Evolutionary conservation across 2,888 invertebrate genomes (phyloP).

Genomic region (Pyrrhia umbra): DNA sequence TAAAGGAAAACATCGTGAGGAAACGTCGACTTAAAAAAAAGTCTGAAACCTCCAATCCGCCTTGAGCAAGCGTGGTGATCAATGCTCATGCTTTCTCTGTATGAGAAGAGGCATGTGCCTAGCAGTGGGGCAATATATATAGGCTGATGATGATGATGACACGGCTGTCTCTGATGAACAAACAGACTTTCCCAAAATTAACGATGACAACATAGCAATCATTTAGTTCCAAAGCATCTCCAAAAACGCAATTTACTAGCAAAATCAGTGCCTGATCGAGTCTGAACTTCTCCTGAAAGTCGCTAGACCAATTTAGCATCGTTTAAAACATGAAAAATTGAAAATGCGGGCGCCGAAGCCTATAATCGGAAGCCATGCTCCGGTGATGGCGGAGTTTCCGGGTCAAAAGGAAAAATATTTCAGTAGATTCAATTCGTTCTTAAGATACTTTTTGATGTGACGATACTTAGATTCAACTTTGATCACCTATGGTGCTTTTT

Average conservation of each 20-base stretch:
- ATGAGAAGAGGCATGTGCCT: too few relatives aligned
- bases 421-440: conserved; percentile 26
- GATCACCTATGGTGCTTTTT: too few relatives aligned
- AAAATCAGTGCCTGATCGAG: conserved; percentile 39
- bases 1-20: too few relatives aligned
- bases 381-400: conserved; percentile 49
- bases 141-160: too few relatives aligned
- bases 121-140: too few relatives aligned
- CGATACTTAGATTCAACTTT: too few relatives aligned
- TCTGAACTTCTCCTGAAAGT: conserved; percentile 22
- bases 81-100: too few relatives aligned
- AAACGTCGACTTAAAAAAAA: too few relatives aligned
- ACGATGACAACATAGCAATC: not conserved
- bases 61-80: too few relatives aligned
- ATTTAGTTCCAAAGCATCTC: not conserved
- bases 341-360: conserved; percentile 53
- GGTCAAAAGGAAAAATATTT: not conserved
- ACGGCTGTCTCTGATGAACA: not conserved
- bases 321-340: conserved; percentile 59
- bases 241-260: conserved; percentile 10
- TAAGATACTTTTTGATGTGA: not conserved
- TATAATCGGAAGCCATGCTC: conserved; percentile 56
- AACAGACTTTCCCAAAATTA: not conserved
- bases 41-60: too few relatives aligned
- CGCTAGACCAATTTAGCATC: conserved; percentile 49